Percentiles rank a stretch among this genome's conserved stretches.
phyloP scores from a whole-genome alignment of 2,113 vertebrate species.

The Anarrhichthys ocellatus region DNA sequence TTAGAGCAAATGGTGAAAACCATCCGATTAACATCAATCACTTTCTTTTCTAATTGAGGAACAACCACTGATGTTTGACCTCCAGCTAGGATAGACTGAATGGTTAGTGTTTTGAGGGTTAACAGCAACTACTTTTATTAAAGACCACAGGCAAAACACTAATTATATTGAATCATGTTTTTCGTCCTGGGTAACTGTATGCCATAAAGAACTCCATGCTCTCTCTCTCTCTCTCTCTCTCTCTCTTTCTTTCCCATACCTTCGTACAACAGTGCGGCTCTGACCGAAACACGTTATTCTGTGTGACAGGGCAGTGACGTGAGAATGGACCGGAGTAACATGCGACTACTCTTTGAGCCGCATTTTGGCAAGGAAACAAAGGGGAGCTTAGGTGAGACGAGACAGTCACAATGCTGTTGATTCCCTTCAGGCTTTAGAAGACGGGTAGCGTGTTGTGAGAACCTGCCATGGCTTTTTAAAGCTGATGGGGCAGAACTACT shows the following conservation, averaged over 20 bases:
- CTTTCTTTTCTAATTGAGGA: background rate
- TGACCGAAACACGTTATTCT: slow-evolving; percentile 40
- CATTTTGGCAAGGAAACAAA: slow-evolving; percentile 73
- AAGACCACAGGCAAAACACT: slow-evolving; percentile 23
- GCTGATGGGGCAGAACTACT: slow-evolving; percentile 54
- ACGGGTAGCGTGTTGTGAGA: slow-evolving; percentile 70
- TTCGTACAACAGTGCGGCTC: slow-evolving; percentile 23
- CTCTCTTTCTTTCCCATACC: slow-evolving; percentile 24
- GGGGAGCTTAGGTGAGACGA: slow-evolving; percentile 67
- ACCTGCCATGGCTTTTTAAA: slow-evolving; percentile 60
- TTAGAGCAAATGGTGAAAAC: background rate
- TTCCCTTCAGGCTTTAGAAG: slow-evolving; percentile 53
- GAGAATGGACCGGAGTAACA: slow-evolving; percentile 63
- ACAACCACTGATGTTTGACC: background rate
- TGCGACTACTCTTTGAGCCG: slow-evolving; percentile 54
- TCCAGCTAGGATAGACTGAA: background rate
- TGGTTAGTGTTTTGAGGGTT: background rate
- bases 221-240: slow-evolving; percentile 6
- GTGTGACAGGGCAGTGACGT: slow-evolving; percentile 64
- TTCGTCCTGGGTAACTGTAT: background rate
- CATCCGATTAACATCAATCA: slow-evolving; percentile 31
- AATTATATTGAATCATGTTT: slow-evolving; percentile 6
- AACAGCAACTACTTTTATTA: slow-evolving; percentile 14
- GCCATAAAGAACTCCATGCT: slow-evolving; percentile 6
- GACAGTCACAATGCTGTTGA: slow-evolving; percentile 69